phyloP scores from a whole-genome alignment of 2,797 vertebrate genomes.

The Sandelia bainsii region DNA sequence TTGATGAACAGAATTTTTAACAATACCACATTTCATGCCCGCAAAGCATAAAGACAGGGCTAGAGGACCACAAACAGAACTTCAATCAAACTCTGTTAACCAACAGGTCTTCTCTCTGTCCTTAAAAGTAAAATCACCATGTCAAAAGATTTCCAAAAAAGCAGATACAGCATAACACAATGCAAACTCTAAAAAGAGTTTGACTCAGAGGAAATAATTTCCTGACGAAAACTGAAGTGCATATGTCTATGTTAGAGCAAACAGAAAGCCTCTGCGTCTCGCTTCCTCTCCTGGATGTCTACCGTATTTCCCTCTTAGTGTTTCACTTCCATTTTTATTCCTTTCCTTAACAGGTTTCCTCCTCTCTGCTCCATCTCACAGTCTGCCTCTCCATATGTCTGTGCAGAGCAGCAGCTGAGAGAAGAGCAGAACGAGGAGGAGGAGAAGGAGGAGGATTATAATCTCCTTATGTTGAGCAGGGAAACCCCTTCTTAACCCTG shows the following conservation, averaged over 20 bases:
- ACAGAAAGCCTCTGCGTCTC: slow-evolving; percentile 8
- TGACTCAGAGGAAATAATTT: not conserved
- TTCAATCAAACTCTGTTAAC: not conserved
- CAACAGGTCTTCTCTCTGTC: slow-evolving; percentile 2
- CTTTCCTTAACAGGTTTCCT: slow-evolving; percentile 27
- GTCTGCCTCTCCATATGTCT: slow-evolving; percentile 62
- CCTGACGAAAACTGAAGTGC: not conserved
- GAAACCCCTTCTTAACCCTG: slow-evolving; percentile 77
- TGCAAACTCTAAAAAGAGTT: not conserved
- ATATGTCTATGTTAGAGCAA: not conserved
- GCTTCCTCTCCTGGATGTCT: slow-evolving; percentile 16
- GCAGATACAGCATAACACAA: not conserved
- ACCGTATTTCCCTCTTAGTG: slow-evolving; percentile 31
- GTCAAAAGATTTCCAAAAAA: not conserved
- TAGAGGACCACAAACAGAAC: not conserved
- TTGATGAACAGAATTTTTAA: not conserved
- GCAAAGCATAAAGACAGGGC: not conserved
- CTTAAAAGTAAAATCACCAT: slow-evolving; percentile 1
- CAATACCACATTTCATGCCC: not conserved
- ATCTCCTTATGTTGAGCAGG: slow-evolving; percentile 73
- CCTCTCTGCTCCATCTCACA: slow-evolving; percentile 38
- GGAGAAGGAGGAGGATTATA: slow-evolving; percentile 51
- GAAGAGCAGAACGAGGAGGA: slow-evolving; percentile 32
- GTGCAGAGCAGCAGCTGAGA: slow-evolving; percentile 28
- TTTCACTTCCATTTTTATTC: slow-evolving; percentile 43